A percentile compares a stretch with the other conserved stretches of the same genome.
These are phyloP conservation scores for Cosmorhoe ocellata DNA, from an alignment of 2,888 invertebrate species.

Conservation along the genomic window DNA sequence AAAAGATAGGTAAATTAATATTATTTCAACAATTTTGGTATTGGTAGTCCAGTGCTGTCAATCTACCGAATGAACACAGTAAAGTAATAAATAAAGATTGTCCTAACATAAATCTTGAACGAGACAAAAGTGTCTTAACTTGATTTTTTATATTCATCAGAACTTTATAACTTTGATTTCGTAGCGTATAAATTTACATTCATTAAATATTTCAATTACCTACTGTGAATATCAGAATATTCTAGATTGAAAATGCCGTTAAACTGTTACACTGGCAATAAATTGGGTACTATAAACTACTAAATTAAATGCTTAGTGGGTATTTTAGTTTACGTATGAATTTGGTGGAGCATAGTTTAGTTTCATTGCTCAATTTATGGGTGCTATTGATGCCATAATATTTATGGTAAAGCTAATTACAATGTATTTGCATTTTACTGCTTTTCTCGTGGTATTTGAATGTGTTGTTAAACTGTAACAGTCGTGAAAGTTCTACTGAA, in stretches of 20 bases:
- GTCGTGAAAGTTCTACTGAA: too few species aligned
- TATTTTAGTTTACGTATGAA: constrained; percentile 52
- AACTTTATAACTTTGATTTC: constrained; percentile 28
- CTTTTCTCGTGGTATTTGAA: constrained; percentile 41
- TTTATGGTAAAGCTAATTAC: constrained; percentile 63
- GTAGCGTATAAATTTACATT: constrained; percentile 28
- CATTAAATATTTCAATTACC: constrained; percentile 28
- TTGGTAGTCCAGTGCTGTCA: too few species aligned
- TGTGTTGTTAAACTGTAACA: neutral
- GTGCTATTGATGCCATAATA: constrained; percentile 49
- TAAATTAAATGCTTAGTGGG: constrained; percentile 47
- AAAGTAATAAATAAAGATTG: too few species aligned
- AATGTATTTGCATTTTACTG: constrained; percentile 59
- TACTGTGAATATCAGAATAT: constrained; percentile 25
- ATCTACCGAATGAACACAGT: too few species aligned
- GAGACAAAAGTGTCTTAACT: too few species aligned
- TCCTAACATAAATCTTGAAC: too few species aligned
- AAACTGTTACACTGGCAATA: constrained; percentile 30
- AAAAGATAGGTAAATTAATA: too few species aligned
- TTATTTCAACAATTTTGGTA: too few species aligned
- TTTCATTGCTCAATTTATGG: constrained; percentile 62
- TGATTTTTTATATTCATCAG: constrained; percentile 6
- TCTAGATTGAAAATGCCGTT: constrained; percentile 20
- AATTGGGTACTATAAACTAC: constrained; percentile 32
- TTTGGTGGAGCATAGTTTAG: constrained; percentile 54